Percentiles rank a stretch among this genome's conserved stretches.
Evolutionary conservation across 2,113 vertebrate genomes (phyloP).

Genomic region (Osmerus eperlanus): DNA sequence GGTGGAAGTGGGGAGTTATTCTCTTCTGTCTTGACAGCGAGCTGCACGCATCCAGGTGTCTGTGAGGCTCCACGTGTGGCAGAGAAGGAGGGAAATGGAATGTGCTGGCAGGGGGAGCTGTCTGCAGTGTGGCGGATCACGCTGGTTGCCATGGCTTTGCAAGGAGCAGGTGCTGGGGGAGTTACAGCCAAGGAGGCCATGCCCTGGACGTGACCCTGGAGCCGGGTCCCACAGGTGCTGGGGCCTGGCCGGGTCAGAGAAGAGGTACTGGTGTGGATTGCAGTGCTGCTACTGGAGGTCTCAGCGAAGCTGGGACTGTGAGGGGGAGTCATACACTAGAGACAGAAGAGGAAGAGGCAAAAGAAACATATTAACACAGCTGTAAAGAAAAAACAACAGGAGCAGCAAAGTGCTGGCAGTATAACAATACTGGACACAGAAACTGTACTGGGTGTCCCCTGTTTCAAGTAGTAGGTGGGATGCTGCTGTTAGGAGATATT

Average conservation of each 20-base stretch:
- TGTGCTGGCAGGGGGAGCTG: slow-evolving; percentile 67
- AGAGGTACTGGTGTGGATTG: slow-evolving; percentile 65
- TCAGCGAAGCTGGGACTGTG: slow-evolving; percentile 91
- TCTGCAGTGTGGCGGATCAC: slow-evolving; percentile 89
- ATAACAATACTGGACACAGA: too few relatives aligned
- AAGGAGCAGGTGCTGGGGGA: slow-evolving; percentile 47
- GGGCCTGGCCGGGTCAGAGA: slow-evolving; percentile 48
- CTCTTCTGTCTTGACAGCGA: slow-evolving; percentile 46
- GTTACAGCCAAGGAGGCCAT: slow-evolving; percentile 37
- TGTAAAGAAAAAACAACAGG: background rate
- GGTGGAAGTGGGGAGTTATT: slow-evolving; percentile 25
- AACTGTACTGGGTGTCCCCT: background rate
- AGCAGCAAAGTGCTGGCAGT: background rate
- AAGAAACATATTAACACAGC: background rate
- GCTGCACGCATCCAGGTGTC: slow-evolving; percentile 42
- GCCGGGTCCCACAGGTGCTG: slow-evolving; percentile 26
- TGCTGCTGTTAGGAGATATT: slow-evolving; percentile 23
- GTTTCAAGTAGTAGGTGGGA: background rate
- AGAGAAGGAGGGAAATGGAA: slow-evolving; percentile 59
- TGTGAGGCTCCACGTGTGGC: slow-evolving; percentile 42
- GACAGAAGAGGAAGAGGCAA: slow-evolving; percentile 5
- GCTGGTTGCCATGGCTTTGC: slow-evolving; percentile 83
- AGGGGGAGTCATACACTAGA: slow-evolving; percentile 95
- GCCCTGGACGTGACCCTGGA: slow-evolving; percentile 28
- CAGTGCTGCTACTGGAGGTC: slow-evolving; percentile 56